Base-by-base conservation (phyloP, 2,113 vertebrate species). In the Romanogobio albipinnatus region DNA sequence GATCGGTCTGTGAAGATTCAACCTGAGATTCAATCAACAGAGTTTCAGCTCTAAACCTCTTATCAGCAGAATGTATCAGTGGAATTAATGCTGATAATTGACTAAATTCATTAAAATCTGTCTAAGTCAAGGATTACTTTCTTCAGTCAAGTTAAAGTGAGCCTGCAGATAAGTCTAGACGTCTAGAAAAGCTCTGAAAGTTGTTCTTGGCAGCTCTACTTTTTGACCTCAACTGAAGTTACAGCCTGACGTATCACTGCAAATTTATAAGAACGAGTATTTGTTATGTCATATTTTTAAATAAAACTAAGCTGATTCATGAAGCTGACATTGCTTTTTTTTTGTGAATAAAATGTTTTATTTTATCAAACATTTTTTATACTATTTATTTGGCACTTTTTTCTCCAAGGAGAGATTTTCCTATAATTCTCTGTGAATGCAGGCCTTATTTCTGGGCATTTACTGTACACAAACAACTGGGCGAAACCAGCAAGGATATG, bases 31-130 rank as follows among this genome's bases (percentile, higher is more conserved):
- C 66, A 80, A 71, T 71, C 14, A 73, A 79, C 64, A 79, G 62
- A 36, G 49, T 58, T 79, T 71, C 19, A 22, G 49, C 68, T 29
- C 33, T 43, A 74, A 81, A 59, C 39, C 68, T 33, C 19, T 79
- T 85, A 71, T 85, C 84, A 47, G 61, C 76, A n/a, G n/a, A 85
- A 85, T 71, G 49, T 43, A 85, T 71, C 17, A 9, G 49, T 78
- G 64, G 33, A 76, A 71, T 85, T 26, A 71, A 85, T 79, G 51
- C 24, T 59, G 64, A 56, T 64, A 61, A 79, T 59, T 81, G 68
- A 85, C 70, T 85, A 39, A 62, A 61, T 85, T 85, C 53, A 70
- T 78, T 84, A 1, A 61, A 59, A 77, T 81, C 47, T 58, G 39
- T 87, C 19, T 59, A 47, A 81, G 33, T 87, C 9, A 81, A 47